A percentile compares a stretch with the other conserved stretches of the same genome.
Conservation (phyloP, 2,888 invertebrate genomes). For the Leistus spinibarbis region DNA sequence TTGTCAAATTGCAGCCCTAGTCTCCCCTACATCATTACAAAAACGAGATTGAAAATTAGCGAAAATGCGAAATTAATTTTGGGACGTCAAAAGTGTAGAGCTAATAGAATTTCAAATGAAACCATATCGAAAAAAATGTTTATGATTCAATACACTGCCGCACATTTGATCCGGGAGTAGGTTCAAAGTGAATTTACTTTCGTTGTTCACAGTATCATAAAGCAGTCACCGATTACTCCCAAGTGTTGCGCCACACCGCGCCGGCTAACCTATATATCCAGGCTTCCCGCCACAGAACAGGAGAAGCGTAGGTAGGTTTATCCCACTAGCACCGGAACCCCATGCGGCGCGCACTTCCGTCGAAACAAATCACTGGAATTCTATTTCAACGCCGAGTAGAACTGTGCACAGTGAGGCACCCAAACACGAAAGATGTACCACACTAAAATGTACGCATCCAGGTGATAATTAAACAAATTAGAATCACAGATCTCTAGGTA, state of each 20-base stretch:
- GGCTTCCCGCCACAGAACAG: not conserved
- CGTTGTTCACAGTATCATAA: not conserved
- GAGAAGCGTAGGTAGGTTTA: not conserved
- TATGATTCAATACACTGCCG: not conserved
- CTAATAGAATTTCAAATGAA: not conserved
- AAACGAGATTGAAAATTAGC: too few species aligned
- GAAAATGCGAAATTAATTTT: too few species aligned
- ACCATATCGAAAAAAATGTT: not conserved
- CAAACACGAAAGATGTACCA: not conserved
- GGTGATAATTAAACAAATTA: not conserved
- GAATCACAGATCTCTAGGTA: not conserved
- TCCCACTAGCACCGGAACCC: not conserved
- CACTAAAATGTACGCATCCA: not conserved
- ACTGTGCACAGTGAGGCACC: not conserved
- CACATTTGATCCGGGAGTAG: not conserved
- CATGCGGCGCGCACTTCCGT: not conserved
- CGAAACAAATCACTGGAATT: slow-evolving; percentile 9
- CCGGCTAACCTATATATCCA: not conserved
- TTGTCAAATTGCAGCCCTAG: too few species aligned
- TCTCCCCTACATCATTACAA: too few species aligned
- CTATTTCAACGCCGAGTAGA: slow-evolving; percentile 2
- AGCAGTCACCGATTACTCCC: not conserved
- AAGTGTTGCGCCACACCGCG: not conserved
- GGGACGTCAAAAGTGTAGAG: too few species aligned
- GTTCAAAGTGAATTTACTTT: not conserved